phyloP scores from a whole-genome alignment of 2,888 invertebrate genomes.

The Gerosis bhagava region DNA sequence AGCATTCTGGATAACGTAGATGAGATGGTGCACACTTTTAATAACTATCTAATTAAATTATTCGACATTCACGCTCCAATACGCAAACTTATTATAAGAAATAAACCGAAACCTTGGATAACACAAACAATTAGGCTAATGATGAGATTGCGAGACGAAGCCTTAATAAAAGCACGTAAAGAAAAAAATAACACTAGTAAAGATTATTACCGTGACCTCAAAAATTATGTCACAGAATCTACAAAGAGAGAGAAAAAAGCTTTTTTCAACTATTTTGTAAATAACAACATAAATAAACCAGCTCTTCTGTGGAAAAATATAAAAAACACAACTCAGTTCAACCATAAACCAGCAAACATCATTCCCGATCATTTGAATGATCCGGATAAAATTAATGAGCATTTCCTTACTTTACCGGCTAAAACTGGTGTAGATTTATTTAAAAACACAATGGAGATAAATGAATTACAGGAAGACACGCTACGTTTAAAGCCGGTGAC shows the following conservation, averaged over 20 bases:
- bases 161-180: slow-evolving; percentile 11
- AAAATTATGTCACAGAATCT: slow-evolving; percentile 23
- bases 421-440: too few species aligned
- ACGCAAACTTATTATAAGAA: not conserved
- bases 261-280: not conserved
- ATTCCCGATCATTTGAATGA: not conserved
- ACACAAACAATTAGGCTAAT: slow-evolving; percentile 29
- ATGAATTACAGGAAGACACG: too few species aligned
- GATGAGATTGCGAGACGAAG: slow-evolving; percentile 29
- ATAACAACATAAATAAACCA: not conserved
- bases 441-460: too few species aligned
- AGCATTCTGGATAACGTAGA: too few species aligned
- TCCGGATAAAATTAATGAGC: not conserved
- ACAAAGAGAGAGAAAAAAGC: slow-evolving; percentile 26
- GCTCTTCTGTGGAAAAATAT: too few species aligned
- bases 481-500: slow-evolving; percentile 3
- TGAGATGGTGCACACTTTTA: too few species aligned
- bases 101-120: slow-evolving; percentile 28
- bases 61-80: too few species aligned
- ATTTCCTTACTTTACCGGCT: not conserved
- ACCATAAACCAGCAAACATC: too few species aligned
- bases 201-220: slow-evolving; percentile 25
- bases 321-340: too few species aligned
- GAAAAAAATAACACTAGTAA: slow-evolving; percentile 11
- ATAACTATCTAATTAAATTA: too few species aligned